Evolutionary conservation across 23 tunicate genomes (phyloP).

Genomic region (Clavelina lepadiformis): DNA sequence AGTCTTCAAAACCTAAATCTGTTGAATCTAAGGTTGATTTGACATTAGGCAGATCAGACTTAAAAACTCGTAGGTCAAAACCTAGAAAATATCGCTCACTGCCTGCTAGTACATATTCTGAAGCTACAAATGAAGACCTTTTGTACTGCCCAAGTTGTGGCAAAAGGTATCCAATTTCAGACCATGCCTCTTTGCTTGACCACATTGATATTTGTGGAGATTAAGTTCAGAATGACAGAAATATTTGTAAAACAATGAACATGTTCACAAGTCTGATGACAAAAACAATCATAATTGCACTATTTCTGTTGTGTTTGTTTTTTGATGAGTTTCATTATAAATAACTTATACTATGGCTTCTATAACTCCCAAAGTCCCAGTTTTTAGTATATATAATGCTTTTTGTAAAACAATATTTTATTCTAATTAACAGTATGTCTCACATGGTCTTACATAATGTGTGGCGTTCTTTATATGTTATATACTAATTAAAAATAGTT

Average conservation of each 20-base stretch:
- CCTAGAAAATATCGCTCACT: too few species aligned
- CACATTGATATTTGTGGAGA: constrained; percentile 66
- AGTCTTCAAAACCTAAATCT: too few species aligned
- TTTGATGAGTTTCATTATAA: too few species aligned
- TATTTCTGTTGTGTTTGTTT: too few species aligned
- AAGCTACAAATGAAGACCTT: neutral
- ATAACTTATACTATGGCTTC: constrained; percentile 4
- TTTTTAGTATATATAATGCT: constrained; percentile 10
- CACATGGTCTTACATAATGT: too few species aligned
- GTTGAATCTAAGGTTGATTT: too few species aligned
- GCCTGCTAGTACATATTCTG: neutral
- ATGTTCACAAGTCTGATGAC: neutral
- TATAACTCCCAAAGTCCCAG: neutral
- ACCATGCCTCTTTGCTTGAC: constrained; percentile 40
- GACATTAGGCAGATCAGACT: too few species aligned
- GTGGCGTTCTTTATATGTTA: too few species aligned
- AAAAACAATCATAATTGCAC: too few species aligned
- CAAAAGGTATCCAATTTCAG: constrained; percentile 29
- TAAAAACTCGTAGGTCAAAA: too few species aligned
- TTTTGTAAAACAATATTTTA: constrained; percentile 13
- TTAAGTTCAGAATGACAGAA: too few species aligned
- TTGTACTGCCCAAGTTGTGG: constrained; percentile 53
- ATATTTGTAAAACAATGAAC: neutral
- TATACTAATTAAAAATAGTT: too few species aligned
- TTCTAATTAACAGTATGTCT: constrained; percentile 1